Base-by-base conservation (phyloP, 2,113 vertebrate species). In the Ochotona curzoniae region DNA sequence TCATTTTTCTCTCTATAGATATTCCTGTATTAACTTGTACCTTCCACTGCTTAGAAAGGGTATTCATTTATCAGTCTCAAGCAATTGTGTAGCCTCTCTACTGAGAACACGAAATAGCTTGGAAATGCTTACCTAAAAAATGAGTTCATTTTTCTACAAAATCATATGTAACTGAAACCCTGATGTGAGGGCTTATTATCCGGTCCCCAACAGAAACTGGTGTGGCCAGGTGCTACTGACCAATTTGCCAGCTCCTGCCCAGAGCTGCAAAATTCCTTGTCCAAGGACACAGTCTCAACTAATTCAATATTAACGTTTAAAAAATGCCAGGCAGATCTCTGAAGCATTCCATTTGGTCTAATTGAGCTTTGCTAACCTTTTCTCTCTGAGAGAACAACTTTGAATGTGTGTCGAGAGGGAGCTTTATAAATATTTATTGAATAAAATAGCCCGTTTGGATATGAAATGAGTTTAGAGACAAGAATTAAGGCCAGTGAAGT, bases 391-490 rank as follows among this genome's bases (percentile, higher is more conserved):
- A 94, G 95, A 95, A 90, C 38, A 93, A 84, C 93, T 94, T 96
- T 93, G 89, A 84, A 95, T 93, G 51, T 76, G 60, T 96, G 94
- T 96, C 95, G 93, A 64, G 80, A 95, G 87, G 61, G 76, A 93
- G 76, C 86, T 95, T 95, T 93, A 97, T 97, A 97, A 97, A 97
- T 97, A 97, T 97, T 97, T 97, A 97, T 97, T 95, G 89, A 95
- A 82, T 94, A 76, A 90, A 94, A 83, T 89, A 92, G 71, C 87
- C 96, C 96, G 95, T 96, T 97, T 97, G 93, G 93, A 78, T 96
- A 96, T 89, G 83, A 95, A 94, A 93, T 95, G 80, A 96, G 73
- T 94, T 96, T 96, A 84, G 84, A 95, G 87, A 81, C 47, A 93
- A 57, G 83, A 94, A 96, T 92, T 95, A 91, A 93, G 35, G n/a